phyloP scores from a whole-genome alignment of 2,888 invertebrate species.

The Loripinus fragilis region DNA sequence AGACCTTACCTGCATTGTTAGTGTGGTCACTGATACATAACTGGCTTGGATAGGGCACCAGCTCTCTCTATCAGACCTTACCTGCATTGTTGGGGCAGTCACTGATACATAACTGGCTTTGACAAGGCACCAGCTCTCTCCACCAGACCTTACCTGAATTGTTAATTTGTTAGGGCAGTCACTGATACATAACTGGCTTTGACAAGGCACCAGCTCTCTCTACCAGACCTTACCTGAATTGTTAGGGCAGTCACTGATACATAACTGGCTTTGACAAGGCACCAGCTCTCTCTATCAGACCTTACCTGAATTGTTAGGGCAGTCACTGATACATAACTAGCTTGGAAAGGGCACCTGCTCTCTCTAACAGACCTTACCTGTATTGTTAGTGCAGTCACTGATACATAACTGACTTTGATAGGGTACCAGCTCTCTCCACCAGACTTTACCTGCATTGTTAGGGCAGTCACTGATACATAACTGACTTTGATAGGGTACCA shows the following conservation, averaged over 20 bases:
- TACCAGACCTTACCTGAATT: conserved; percentile 78
- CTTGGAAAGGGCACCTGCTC: conserved; percentile 80
- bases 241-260: conserved; percentile 68
- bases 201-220: conserved; percentile 80
- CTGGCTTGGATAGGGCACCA: conserved; percentile 79
- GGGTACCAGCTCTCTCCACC: no score
- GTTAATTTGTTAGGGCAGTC: conserved; percentile 63
- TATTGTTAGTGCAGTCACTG: no score
- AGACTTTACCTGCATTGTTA: conserved; percentile 30
- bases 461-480: conserved; percentile 74
- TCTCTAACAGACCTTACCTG: conserved; percentile 81
- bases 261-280: conserved; percentile 78
- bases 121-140: conserved; percentile 80
- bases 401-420: no score
- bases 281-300: conserved; percentile 61
- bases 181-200: conserved; percentile 75
- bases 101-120: conserved; percentile 75
- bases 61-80: conserved; percentile 29
- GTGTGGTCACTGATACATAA: conserved; percentile 74
- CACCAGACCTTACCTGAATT: conserved; percentile 82
- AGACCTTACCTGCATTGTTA: conserved; percentile 73
- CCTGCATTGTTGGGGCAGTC: conserved; percentile 60
- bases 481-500: conserved; percentile 79
- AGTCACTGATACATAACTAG: conserved; percentile 72
- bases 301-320: conserved; percentile 50